phyloP scores from a whole-genome alignment of 2,888 invertebrate genomes.

The Agrochola litura region DNA sequence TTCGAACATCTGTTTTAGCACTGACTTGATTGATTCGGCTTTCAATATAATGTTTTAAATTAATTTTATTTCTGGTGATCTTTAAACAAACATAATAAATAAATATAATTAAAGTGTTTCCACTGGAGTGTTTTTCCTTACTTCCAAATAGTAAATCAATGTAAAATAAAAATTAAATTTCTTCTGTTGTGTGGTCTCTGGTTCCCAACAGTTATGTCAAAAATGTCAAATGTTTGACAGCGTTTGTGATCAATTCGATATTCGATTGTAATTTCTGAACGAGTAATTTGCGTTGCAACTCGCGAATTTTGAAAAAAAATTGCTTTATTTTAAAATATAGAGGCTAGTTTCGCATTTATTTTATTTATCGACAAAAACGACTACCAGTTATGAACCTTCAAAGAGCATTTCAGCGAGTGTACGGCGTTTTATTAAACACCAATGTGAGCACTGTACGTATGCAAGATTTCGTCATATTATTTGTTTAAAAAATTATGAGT shows the following conservation, averaged over 20 bases:
- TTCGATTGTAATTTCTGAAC: slow-evolving; percentile 48
- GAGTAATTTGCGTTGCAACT: slow-evolving; percentile 31
- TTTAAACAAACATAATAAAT: neutral
- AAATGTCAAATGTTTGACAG: slow-evolving; percentile 10
- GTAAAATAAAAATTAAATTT: neutral
- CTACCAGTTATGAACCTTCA: slow-evolving; percentile 75
- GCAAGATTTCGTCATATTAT: slow-evolving; percentile 32
- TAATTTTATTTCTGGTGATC: neutral
- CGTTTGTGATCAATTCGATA: slow-evolving; percentile 6
- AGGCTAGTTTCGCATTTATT: slow-evolving; percentile 18
- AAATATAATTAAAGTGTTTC: too few species aligned
- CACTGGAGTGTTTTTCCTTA: neutral
- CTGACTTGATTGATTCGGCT: slow-evolving; percentile 35
- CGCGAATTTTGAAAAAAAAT: slow-evolving; percentile 43
- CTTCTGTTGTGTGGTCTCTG: neutral
- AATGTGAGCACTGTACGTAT: slow-evolving; percentile 75
- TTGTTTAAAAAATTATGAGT: slow-evolving; percentile 25
- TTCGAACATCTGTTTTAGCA: slow-evolving; percentile 60
- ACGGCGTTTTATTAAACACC: slow-evolving; percentile 67
- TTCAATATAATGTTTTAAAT: neutral
- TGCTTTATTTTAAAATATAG: neutral
- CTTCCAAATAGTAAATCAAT: neutral
- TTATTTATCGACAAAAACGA: neutral
- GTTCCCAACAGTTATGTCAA: neutral
- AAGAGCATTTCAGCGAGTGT: slow-evolving; percentile 74